A percentile compares a stretch with the other conserved stretches of the same genome.
Evolutionary conservation across 2,797 vertebrate species (phyloP).

Genomic region (Pangasius krempfi): DNA sequence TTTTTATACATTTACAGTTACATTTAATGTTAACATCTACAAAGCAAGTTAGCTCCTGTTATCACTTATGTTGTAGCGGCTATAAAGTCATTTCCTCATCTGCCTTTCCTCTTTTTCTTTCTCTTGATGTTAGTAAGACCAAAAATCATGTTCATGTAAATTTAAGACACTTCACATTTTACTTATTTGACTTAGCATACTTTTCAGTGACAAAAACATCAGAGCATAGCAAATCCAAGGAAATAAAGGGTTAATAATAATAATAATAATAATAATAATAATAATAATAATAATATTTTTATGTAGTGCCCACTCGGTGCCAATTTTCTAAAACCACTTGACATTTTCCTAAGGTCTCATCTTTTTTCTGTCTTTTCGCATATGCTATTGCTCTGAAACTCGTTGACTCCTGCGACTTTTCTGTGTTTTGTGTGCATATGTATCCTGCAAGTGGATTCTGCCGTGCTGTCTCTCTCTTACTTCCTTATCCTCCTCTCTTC

Average conservation of each 20-base stretch:
- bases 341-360: not conserved
- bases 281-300: too few relatives aligned
- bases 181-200: not conserved
- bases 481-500: constrained; percentile 9
- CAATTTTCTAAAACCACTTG: not conserved
- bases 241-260: not conserved
- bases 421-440: not conserved
- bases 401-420: not conserved
- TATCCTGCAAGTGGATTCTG: constrained; percentile 12
- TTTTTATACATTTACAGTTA: not conserved
- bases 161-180: not conserved
- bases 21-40: not conserved
- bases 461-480: constrained; percentile 3
- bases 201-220: not conserved
- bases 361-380: not conserved
- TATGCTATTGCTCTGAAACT: not conserved
- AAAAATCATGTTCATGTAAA: not conserved
- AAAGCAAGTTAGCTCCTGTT: not conserved
- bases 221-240: not conserved
- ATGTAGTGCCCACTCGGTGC: not conserved
- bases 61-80: not conserved
- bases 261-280: too few relatives aligned
- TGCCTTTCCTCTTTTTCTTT: not conserved
- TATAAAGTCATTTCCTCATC: not conserved
- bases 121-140: not conserved